These are phyloP conservation scores for Parnassius mnemosyne DNA, from an alignment of 2,888 invertebrate genomes.

Conservation along the genomic window DNA sequence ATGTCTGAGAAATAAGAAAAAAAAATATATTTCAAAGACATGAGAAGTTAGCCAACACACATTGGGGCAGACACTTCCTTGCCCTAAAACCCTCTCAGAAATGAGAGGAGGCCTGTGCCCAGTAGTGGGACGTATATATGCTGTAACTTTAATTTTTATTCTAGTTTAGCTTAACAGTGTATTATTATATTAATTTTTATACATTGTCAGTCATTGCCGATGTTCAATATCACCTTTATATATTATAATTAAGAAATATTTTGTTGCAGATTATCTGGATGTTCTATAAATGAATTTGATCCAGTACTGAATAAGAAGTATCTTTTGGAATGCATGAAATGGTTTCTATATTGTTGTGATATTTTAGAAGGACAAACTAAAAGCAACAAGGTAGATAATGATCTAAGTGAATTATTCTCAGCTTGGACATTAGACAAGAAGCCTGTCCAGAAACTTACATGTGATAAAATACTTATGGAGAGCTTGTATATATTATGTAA, in stretches of 20 bases:
- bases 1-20: no score
- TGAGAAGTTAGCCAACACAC: no score
- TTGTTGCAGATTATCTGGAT: slow-evolving; percentile 80
- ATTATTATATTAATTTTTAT: no score
- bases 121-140: no score
- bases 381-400: slow-evolving; percentile 28
- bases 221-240: no score
- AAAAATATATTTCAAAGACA: no score
- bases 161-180: no score
- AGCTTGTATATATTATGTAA: slow-evolving; percentile 84
- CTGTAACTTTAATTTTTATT: no score
- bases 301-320: slow-evolving; percentile 85
- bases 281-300: slow-evolving; percentile 81
- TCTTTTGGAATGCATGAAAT: slow-evolving; percentile 86
- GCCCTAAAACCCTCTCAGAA: no score
- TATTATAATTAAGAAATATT: background rate
- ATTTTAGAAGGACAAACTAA: slow-evolving; percentile 43
- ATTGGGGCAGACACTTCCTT: no score
- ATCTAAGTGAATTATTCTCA: slow-evolving; percentile 34
- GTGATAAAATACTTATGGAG: slow-evolving; percentile 81
- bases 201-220: no score
- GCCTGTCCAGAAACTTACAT: slow-evolving; percentile 34
- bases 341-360: slow-evolving; percentile 82
- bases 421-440: slow-evolving; percentile 31
- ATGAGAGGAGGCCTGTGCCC: no score